Base-by-base conservation (phyloP, 2,797 vertebrate species). In the Rachycentron canadum region DNA sequence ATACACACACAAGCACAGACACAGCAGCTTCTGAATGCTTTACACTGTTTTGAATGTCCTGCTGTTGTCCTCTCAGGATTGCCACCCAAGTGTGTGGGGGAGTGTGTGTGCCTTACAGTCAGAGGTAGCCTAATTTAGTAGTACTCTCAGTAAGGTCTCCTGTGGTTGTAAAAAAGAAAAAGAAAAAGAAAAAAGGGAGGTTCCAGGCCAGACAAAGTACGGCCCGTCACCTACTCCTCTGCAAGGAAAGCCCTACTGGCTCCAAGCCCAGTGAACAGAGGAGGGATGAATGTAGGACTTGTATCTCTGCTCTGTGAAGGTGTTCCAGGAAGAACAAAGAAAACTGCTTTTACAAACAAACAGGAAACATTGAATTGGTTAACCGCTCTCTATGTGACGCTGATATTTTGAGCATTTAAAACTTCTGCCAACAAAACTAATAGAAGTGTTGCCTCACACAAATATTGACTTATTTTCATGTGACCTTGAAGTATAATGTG, bases 211-310 rank as follows among this genome's bases (percentile, higher is more conserved):
- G 86, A 92, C 86, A 85, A 86, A 87, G 82, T 71, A 58, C 52
- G 12, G 69, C 68, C 73, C 84, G 61, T 92, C 85, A 88, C 86
- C 82, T 86, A 58, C 88, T 86, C 75, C 73, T 81, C 79, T 73
- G 73, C 66, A 60, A 89, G 89, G 91, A 81, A 91, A 92, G 69
- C 85, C 89, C 87, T 78, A 82, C 73, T 93, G 91, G 89, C 91
- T 88, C 57, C 13, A 7, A 78, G 89, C 90, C 91, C 82, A 87
- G 88, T 86, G 69, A 84, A 53, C 53, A 79, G 58, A 57, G 70
- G 68, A 81, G 28, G 59, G 23, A 73, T 82, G 69, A 66, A 83
- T 67, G 64, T 72, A 71, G 70, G 75, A 77, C 81, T 70, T 32
- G 14, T 17, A 69, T 73, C 59, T 79, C 50, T 59, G 63, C 52